A percentile compares a stretch with the other conserved stretches of the same genome.
These are phyloP conservation scores for Saccostrea glomerata DNA, from an alignment of 1,140 invertebrate genomes.

Conservation along the genomic window DNA sequence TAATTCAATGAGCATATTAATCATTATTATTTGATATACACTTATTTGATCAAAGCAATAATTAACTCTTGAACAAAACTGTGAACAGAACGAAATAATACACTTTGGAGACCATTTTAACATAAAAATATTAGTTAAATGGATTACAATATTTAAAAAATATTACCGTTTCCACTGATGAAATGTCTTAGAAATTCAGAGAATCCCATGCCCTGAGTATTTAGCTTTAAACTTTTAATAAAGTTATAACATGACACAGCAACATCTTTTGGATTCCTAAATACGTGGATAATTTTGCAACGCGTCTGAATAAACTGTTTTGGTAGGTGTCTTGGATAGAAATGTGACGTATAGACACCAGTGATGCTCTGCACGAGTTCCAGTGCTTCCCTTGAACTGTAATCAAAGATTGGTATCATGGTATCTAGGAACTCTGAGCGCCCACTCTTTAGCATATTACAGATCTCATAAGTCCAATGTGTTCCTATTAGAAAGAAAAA, in stretches of 20 bases:
- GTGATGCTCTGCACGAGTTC: neutral
- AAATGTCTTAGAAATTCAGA: neutral
- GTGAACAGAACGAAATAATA: neutral
- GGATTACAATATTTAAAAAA: neutral
- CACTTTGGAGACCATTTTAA: neutral
- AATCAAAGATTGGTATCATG: neutral
- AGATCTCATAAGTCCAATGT: neutral
- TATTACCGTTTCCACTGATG: neutral
- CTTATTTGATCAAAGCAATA: neutral
- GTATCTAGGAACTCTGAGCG: neutral
- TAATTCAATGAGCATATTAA: neutral
- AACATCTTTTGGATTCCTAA: slow-evolving; percentile 23
- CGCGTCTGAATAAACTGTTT: neutral
- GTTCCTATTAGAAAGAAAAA: neutral
- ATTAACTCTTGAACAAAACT: neutral
- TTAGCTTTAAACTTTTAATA: neutral
- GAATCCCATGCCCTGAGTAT: neutral
- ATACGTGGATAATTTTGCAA: slow-evolving; percentile 2
- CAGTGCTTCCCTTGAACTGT: neutral
- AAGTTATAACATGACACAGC: slow-evolving; percentile 11
- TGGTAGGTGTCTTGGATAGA: slow-evolving; percentile 1
- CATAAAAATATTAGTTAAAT: neutral
- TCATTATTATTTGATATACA: neutral
- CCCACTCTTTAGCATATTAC: neutral
- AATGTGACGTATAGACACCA: neutral